phyloP scores from a whole-genome alignment of 2,113 vertebrate genomes.

The Salvator merianae region DNA sequence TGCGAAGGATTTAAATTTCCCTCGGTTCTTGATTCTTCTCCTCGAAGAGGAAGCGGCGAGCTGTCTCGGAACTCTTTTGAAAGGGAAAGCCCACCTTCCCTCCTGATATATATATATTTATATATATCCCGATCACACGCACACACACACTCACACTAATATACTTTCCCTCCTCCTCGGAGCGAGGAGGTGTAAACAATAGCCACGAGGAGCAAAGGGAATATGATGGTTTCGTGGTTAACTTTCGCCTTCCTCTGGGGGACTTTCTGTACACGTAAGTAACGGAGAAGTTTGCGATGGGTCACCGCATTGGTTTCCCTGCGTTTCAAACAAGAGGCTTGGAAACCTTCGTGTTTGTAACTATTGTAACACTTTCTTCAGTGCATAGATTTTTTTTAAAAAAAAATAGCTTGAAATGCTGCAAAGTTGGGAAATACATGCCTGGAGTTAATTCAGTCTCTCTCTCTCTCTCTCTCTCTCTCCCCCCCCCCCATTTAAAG shows the following conservation, averaged over 20 bases:
- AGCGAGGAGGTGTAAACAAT: conserved; percentile 45
- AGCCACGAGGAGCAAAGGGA: conserved; percentile 64
- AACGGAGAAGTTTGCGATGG: not conserved
- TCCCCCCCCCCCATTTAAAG: not conserved
- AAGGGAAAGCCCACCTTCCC: conserved; percentile 1
- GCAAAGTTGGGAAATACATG: not conserved
- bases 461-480: not conserved
- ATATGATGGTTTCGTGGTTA: conserved; percentile 79
- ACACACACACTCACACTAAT: no score
- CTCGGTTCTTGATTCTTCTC: not conserved
- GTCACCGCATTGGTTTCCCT: not conserved
- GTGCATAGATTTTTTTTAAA: no score
- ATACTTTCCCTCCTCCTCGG: conserved; percentile 35
- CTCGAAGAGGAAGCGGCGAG: not conserved
- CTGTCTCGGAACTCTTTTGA: not conserved
- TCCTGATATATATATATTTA: no score
- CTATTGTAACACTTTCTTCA: no score
- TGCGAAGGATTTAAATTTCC: conserved; percentile 55
- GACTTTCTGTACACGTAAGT: conserved; percentile 86
- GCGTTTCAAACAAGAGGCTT: not conserved
- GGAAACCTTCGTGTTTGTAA: not conserved
- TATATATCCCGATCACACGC: not conserved
- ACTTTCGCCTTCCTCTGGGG: conserved; percentile 83
- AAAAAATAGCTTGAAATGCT: no score
- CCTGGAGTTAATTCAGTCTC: not conserved